Conservation (phyloP, 2,888 invertebrate species). For the Formica aserva region DNA sequence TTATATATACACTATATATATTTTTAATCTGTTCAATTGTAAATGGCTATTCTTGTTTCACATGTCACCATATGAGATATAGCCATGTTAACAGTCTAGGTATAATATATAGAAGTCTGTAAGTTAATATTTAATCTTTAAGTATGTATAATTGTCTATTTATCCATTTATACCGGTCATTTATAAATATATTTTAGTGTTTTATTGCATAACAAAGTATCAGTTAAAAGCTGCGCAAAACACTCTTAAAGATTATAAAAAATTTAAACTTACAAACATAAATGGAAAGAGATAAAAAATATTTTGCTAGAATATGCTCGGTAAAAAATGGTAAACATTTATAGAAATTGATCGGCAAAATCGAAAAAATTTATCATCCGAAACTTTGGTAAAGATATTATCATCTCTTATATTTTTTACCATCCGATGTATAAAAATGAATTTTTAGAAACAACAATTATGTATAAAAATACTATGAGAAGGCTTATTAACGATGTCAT, state of each 20-base stretch:
- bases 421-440: too few species aligned
- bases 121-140: too few species aligned
- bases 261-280: not conserved
- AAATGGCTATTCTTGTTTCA: too few species aligned
- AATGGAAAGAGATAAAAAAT: not conserved
- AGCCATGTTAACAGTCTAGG: too few species aligned
- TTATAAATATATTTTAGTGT: not conserved
- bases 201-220: not conserved
- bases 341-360: not conserved
- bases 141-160: not conserved
- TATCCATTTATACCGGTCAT: not conserved
- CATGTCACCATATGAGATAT: too few species aligned
- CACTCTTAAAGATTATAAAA: not conserved
- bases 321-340: not conserved
- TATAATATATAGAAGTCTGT: too few species aligned
- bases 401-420: not conserved
- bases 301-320: not conserved
- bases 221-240: not conserved
- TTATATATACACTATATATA: too few species aligned
- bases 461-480: not conserved
- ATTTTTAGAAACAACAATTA: not conserved
- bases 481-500: not conserved
- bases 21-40: too few species aligned
- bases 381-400: not conserved
- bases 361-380: not conserved